Percentiles rank a stretch among this genome's conserved stretches.
Conservation (phyloP, 37 sponge, comb jelly and placozoan genomes). For the Sycon ciliatum region DNA sequence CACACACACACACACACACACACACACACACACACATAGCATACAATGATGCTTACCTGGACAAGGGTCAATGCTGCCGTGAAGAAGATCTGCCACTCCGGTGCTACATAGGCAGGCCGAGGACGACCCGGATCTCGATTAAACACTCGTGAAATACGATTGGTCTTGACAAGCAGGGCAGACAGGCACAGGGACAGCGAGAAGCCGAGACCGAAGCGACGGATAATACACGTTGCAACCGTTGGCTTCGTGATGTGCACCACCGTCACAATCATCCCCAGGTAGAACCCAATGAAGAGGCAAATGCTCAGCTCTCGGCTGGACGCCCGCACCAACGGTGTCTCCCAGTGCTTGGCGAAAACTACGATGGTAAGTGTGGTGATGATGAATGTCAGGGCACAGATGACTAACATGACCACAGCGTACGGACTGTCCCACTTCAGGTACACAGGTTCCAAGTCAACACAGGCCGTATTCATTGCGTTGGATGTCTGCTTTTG, state of each 20-base stretch:
- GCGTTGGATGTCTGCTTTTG: conserved; percentile 47
- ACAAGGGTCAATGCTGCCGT: too few relatives aligned
- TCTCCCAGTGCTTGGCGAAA: conserved; percentile 23
- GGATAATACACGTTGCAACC: conserved; percentile 34
- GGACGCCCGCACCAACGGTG: conserved; percentile 40
- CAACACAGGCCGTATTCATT: conserved; percentile 23
- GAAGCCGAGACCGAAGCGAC: conserved; percentile 35
- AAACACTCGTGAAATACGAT: conserved; percentile 48
- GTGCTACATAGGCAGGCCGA: too few relatives aligned
- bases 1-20: too few relatives aligned
- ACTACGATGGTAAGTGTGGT: conserved; percentile 24
- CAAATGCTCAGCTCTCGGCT: conserved; percentile 52
- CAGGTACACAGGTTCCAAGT: conserved; percentile 19
- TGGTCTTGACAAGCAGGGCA: conserved; percentile 50
- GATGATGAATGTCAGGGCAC: conserved; percentile 16
- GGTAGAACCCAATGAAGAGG: conserved; percentile 32
- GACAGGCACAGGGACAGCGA: conserved; percentile 33
- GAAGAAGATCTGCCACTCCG: too few relatives aligned
- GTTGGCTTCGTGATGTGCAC: conserved; percentile 30
- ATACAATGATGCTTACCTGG: too few relatives aligned
- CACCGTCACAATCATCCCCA: conserved; percentile 38
- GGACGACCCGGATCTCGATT: too few relatives aligned
- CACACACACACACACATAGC: too few relatives aligned
- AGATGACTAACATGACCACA: conserved; percentile 22
- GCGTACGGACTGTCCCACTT: conserved; percentile 19